Evolutionary conservation across 2,888 invertebrate genomes (phyloP), one percentile per base, ranked within the genome.

Genomic region (Lycocerus yunnanus): DNA sequence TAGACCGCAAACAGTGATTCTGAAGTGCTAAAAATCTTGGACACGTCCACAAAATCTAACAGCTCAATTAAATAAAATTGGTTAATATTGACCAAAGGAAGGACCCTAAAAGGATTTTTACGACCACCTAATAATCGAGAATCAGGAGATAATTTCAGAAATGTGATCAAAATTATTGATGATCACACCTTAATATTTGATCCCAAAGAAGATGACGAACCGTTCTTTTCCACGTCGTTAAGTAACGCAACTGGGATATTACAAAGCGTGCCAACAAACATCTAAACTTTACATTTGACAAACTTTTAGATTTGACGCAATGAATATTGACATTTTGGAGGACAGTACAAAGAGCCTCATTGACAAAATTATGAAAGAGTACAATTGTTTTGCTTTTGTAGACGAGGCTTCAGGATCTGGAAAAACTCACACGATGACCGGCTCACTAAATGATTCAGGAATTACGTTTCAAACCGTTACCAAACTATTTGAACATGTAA

Each of bases 331-430:
- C 81, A 92, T 97, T 2, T 97, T 95, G 85, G 90, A 93, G 79
- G 91, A 91, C 20, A 94, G 94, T 14, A 97, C 96, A 0, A 93
- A 93, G 83, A 91, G 92, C 72, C 89, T 97, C 72, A 90, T 98
- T 13, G 87, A 90, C 59, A 91, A 92, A 1, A 88, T 97, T 6
- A 87, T 87, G 86, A 83, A 85, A 69, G 87, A 86, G 8, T 97
- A 94, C 83, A 98, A 97, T 84, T 97, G 97, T 84, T 97, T 94
- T 18, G 97, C 98, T 21, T 98, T 98, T 88, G 97, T 95, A 1
- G 98, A 98, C 86, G 98, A 97, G 2, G 97, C 97, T 0, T 98
- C 97, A 0, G 98, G 98, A 0, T 96, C 97, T 6, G 98, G 98
- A 0, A 98, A 98, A 87, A 98, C 98, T 0, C 94, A 93, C 84